A percentile compares a stretch with the other conserved stretches of the same genome.
These are phyloP conservation scores for Stichopus horrens DNA, from an alignment of 53 echinoderm and acorn worm genomes.

Conservation along the genomic window DNA sequence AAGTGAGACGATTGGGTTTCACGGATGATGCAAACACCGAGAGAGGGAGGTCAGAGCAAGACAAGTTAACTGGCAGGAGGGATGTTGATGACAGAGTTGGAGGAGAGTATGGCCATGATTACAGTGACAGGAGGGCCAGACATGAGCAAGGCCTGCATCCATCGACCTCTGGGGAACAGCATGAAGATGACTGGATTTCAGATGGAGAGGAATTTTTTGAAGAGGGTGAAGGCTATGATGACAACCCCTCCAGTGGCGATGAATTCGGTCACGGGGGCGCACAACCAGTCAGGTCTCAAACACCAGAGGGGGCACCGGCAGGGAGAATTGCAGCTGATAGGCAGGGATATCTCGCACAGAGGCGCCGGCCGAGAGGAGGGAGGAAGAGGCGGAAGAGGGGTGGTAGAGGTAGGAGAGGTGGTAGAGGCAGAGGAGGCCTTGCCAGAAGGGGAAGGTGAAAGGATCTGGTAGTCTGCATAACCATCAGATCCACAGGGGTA, in stretches of 20 bases:
- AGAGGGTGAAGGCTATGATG: conserved; percentile 2
- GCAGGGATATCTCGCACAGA: background rate
- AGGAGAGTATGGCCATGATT: background rate
- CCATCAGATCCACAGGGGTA: too few species aligned
- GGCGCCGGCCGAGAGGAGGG: background rate
- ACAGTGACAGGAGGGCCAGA: background rate
- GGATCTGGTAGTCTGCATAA: too few species aligned
- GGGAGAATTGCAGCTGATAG: background rate
- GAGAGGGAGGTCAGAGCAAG: background rate
- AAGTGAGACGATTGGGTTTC: background rate
- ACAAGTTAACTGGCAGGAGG: background rate
- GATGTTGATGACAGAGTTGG: background rate
- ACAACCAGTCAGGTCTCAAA: background rate
- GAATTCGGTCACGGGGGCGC: background rate
- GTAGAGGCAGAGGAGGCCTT: background rate
- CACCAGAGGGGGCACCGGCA: background rate
- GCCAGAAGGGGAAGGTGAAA: conserved; percentile 13
- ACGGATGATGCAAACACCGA: background rate
- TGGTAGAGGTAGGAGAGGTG: background rate
- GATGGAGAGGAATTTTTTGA: background rate
- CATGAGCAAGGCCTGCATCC: background rate
- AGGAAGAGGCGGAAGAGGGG: conserved; percentile 7
- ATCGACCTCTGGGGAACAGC: background rate
- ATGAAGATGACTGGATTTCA: background rate
- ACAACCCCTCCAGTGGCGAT: background rate